Conservation (phyloP, 2,113 vertebrate genomes). For the Anoura caudifer region DNA sequence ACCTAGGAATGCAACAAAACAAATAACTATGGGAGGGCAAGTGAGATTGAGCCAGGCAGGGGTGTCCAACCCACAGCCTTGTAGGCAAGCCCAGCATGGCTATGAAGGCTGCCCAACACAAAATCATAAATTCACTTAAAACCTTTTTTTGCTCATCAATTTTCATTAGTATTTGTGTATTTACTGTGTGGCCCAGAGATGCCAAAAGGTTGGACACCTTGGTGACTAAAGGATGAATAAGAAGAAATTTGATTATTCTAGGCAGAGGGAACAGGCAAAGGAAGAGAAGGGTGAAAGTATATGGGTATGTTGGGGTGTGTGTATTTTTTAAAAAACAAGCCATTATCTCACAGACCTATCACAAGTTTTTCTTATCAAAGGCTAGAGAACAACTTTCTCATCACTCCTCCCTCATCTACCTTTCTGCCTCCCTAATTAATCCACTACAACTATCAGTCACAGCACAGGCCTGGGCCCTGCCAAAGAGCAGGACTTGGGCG, state of each 20-base stretch:
- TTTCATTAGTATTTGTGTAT: too few species aligned
- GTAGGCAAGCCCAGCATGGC: too few species aligned
- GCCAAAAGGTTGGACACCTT: not conserved
- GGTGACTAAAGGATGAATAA: not conserved
- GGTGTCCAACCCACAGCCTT: too few species aligned
- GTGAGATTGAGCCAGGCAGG: not conserved
- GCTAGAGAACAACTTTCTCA: conserved; percentile 11
- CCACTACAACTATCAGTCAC: not conserved
- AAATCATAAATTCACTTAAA: too few species aligned
- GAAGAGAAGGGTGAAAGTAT: not conserved
- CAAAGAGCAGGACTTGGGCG: not conserved
- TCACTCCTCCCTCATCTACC: not conserved
- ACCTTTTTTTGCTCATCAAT: too few species aligned
- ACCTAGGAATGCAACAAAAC: not conserved
- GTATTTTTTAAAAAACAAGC: not conserved
- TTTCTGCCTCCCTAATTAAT: conserved; percentile 1
- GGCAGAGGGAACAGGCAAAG: not conserved
- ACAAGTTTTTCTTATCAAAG: not conserved
- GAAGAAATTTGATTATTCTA: not conserved
- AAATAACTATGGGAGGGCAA: not conserved
- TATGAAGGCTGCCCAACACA: too few species aligned
- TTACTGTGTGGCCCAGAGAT: too few species aligned
- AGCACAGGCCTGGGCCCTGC: not conserved
- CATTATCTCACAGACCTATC: not conserved
- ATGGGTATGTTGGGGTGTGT: not conserved